Base-by-base conservation (phyloP, 1,140 invertebrate genomes). In the Calephelis nemesis region DNA sequence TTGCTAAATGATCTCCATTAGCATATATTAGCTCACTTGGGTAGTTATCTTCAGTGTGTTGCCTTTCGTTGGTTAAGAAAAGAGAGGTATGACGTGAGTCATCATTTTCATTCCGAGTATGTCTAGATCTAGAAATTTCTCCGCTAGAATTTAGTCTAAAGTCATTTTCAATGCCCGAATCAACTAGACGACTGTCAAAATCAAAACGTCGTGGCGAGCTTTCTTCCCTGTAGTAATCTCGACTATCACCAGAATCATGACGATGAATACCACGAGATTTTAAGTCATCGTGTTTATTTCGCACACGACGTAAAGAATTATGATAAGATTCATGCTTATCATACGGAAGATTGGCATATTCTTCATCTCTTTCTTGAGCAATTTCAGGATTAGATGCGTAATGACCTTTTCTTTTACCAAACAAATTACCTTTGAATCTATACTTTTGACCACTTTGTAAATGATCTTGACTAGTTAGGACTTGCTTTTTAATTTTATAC, bases 91-190 rank as follows among this genome's bases (percentile, higher is more conserved):
- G 93, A 72, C 94, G 93, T 4, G 94, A 93, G 73, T 95, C 94
- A 73, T 95, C 94, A 69, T 94, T 93, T 69, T 93, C 93, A 66
- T 87, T 77, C 71, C 72, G 75, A 67, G 77, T 83, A 30, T 82
- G 72, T 66, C 81, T 83, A 80, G 73, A 93, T 84, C 77, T 93
- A 74, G 78, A 84, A 52, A 85, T 93, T 78, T 92, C 94, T 62
- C 83, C 95, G 71, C 93, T 95, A 5, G 95, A 95, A 74, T 96
- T 95, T 30, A 95, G 93, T 50, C 95, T 92, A 74, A 95, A 96
- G 75, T 96, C 95, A 73, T 96, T 96, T 81, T 96, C 95, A 66
- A 96, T 96, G 0, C 95, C 95, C 1, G 95, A 96, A 87, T 96
- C 95, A 4, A 95, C 95, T 19, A 95, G 88, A 45, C 94, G 92